Conservation (phyloP, 2,888 invertebrate genomes). For the Troilus luridus region DNA sequence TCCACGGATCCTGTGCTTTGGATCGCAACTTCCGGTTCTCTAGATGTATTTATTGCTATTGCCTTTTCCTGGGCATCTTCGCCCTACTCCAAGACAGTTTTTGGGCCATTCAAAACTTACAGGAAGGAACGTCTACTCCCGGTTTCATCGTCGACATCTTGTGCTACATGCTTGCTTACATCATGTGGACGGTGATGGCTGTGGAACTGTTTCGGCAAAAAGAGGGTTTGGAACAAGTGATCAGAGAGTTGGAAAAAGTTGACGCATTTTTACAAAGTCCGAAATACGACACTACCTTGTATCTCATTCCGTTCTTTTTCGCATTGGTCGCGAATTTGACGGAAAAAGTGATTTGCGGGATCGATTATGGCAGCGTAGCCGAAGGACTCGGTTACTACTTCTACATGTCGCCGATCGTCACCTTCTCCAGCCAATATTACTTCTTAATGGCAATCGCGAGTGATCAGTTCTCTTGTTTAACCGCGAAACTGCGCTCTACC, state of each 20-base stretch:
- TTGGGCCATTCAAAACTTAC: neutral
- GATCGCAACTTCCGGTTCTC: neutral
- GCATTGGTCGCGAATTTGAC: neutral
- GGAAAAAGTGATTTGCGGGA: neutral
- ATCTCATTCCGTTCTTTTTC: neutral
- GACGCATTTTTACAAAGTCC: neutral
- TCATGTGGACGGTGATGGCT: neutral
- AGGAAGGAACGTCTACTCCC: neutral
- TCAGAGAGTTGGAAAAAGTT: conserved; percentile 8
- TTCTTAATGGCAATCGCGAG: conserved; percentile 7
- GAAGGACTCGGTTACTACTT: neutral
- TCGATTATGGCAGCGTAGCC: neutral
- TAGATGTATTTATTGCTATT: conserved; percentile 9
- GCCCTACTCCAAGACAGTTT: neutral
- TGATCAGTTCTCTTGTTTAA: neutral
- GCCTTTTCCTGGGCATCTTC: neutral
- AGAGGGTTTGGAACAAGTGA: neutral
- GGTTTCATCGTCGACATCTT: conserved; percentile 39
- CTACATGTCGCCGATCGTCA: conserved; percentile 35
- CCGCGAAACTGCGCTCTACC: neutral
- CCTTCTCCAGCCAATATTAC: conserved; percentile 28
- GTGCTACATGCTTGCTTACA: neutral
- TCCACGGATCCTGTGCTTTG: conserved; percentile 33
- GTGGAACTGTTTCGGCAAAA: conserved; percentile 1
- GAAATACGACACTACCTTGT: neutral